phyloP scores from a whole-genome alignment of 2,888 invertebrate species.

The Tethea ocularis region DNA sequence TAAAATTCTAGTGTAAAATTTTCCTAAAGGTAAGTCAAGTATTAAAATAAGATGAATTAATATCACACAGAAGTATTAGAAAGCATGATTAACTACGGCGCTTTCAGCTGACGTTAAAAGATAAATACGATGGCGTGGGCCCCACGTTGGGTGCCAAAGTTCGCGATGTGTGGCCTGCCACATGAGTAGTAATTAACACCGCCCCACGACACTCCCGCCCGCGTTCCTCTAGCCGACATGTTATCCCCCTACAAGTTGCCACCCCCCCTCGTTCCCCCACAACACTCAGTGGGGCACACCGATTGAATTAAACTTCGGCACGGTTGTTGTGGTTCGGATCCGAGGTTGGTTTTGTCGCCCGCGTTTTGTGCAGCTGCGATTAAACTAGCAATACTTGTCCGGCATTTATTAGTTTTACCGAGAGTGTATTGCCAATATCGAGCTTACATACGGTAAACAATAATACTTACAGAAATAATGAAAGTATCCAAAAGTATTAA shows the following conservation, averaged over 20 bases:
- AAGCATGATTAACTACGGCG: conserved; percentile 55
- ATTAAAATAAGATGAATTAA: too few relatives aligned
- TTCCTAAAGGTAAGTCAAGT: background rate
- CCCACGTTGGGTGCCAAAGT: conserved; percentile 75
- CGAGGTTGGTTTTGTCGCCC: conserved; percentile 77
- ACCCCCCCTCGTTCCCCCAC: conserved; percentile 31
- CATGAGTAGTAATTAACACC: conserved; percentile 82
- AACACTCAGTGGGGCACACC: conserved; percentile 68
- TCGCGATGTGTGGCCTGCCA: conserved; percentile 79
- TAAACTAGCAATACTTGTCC: conserved; percentile 77
- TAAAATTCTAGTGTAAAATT: background rate
- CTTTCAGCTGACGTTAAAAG: conserved; percentile 66
- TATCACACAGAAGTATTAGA: conserved; percentile 31
- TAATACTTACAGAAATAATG: background rate
- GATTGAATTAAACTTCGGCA: conserved; percentile 83
- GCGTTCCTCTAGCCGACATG: conserved; percentile 25
- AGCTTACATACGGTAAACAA: background rate
- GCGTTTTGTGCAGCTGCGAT: conserved; percentile 77
- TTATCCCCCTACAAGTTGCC: conserved; percentile 21
- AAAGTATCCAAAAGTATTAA: background rate
- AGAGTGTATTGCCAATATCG: conserved; percentile 16
- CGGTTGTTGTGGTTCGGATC: conserved; percentile 78
- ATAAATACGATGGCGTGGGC: conserved; percentile 66
- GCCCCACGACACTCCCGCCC: conserved; percentile 51
- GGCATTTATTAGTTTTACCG: conserved; percentile 72